Conservation (phyloP, 1,140 invertebrate genomes). For the Neodiprion virginianus region DNA sequence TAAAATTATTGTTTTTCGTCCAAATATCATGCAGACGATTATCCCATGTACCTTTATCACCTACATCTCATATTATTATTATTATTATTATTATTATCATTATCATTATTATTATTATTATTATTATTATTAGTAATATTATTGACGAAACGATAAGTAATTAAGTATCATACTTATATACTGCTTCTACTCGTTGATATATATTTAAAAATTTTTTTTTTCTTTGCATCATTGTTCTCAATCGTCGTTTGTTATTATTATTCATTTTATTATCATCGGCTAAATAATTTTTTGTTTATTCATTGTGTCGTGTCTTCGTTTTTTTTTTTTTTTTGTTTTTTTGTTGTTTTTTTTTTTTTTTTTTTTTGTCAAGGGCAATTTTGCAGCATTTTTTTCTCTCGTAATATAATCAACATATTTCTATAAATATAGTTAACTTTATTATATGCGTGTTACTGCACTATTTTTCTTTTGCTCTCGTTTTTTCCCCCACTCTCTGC, state of each 20-base stretch:
- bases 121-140: too few relatives aligned
- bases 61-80: neutral
- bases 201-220: constrained; percentile 23
- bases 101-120: too few relatives aligned
- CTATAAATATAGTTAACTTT: constrained; percentile 62
- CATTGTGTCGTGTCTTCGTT: neutral
- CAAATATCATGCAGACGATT: constrained; percentile 19
- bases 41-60: constrained; percentile 11
- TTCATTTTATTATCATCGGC: neutral
- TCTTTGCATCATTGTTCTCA: neutral
- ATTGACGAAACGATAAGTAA: too few relatives aligned
- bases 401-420: constrained; percentile 47
- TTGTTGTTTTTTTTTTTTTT: constrained; percentile 14
- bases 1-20: constrained; percentile 20
- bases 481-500: constrained; percentile 1
- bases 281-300: constrained; percentile 17
- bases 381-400: neutral
- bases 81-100: too few relatives aligned
- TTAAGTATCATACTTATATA: constrained; percentile 19
- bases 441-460: constrained; percentile 33
- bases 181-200: constrained; percentile 40
- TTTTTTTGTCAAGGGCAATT: neutral
- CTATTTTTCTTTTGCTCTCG: neutral
- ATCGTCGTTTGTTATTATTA: constrained; percentile 19
- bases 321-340: constrained; percentile 16